Base-by-base conservation (phyloP, 2,113 vertebrate species). In the Paradisaea rubra region DNA sequence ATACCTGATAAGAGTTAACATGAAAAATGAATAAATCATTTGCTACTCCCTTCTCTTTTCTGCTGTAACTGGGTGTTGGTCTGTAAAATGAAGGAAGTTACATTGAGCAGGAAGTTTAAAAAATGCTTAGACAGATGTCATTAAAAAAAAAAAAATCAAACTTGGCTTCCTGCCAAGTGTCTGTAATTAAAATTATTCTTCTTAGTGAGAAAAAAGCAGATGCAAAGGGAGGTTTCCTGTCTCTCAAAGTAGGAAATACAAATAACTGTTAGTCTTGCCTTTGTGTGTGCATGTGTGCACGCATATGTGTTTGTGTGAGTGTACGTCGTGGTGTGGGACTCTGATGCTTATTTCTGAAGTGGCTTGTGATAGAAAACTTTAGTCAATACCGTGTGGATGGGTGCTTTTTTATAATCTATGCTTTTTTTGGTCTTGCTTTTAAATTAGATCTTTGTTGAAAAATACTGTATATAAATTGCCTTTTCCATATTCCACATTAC, bases 171-270 rank as follows among this genome's bases (percentile, higher is more conserved):
- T 96, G 93, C 93, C 96, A 97, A 94, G 77, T 74, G 66, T 64
- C 88, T 96, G 93, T 93, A 96, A 97, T 97, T 97, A 97, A 96
- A 96, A 96, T 96, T 96, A 93, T 94, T 96, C 82, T 95, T 95
- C 82, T 93, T 86, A 91, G 91, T 85, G 88, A 95, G 93, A 96
- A 95, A 96, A 96, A 97, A 94, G 84, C 89, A 95, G 89, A 97
- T 96, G 94, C 92, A 96, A 93, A 94, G 81, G 94, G 93, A 95
- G 89, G 70, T 89, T 96, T 96, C 95, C 96, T 96, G 95, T 96
- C 94, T 97, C 92, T 89, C 83, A 74, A 60, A 96, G 86, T 92
- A 95, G 83, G 91, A 94, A 97, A 94, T 91, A 95, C 80, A 95
- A 97, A 93, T 96, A 94, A 91, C 88, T 91, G 86, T 84, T 96